A percentile compares a stretch with the other conserved stretches of the same genome.
Evolutionary conservation across 2,888 invertebrate genomes (phyloP).

Genomic region (Crematogaster levior): DNA sequence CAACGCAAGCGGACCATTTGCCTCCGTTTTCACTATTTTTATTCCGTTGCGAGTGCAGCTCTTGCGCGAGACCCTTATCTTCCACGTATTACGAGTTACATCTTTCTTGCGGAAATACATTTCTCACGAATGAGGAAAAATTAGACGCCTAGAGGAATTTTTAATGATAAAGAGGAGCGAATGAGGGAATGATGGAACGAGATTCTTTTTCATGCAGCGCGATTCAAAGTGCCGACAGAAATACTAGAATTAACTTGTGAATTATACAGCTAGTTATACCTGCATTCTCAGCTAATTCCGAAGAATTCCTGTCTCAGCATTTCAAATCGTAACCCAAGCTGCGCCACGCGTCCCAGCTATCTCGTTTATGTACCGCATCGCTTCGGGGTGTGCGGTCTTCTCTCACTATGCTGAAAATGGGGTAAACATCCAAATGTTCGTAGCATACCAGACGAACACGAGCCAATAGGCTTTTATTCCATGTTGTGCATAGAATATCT

Average conservation of each 20-base stretch:
- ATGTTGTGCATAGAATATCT: constrained; percentile 54
- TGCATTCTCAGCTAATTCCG: constrained; percentile 16
- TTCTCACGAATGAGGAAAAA: constrained; percentile 18
- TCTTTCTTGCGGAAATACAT: constrained; percentile 17
- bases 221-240: background rate
- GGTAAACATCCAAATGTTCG: constrained; percentile 67
- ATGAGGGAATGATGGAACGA: background rate
- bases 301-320: constrained; percentile 37
- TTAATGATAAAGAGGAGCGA: background rate
- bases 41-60: constrained; percentile 11
- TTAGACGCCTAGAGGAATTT: constrained; percentile 8
- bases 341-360: constrained; percentile 44
- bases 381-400: constrained; percentile 74
- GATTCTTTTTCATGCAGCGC: constrained; percentile 3
- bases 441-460: constrained; percentile 63
- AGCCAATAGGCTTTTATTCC: constrained; percentile 67
- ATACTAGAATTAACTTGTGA: constrained; percentile 8
- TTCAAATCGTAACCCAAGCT: constrained; percentile 23
- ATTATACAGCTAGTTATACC: constrained; percentile 16
- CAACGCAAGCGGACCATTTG: background rate
- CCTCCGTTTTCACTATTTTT: constrained; percentile 8
- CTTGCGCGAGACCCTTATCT: constrained; percentile 11
- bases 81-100: constrained; percentile 22
- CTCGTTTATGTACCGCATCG: constrained; percentile 76
- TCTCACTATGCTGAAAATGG: constrained; percentile 68